These are phyloP conservation scores for Ditylenchus weischeri DNA, from an alignment of 2,888 invertebrate species.

Conservation along the genomic window DNA sequence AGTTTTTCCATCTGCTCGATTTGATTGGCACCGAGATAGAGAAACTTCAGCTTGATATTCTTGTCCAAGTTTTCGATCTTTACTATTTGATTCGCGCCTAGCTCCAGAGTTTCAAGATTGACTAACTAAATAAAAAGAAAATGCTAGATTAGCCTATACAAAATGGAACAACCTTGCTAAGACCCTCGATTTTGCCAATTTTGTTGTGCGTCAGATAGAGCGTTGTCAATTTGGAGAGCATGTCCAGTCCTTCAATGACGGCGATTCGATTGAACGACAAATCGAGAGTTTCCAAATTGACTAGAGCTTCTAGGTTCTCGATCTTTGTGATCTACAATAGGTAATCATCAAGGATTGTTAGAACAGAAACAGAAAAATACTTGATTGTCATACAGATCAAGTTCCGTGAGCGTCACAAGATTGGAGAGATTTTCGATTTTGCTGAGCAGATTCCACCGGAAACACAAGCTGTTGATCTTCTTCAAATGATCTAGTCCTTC, in stretches of 20 bases:
- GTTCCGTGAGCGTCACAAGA: conserved; percentile 72
- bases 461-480: conserved; percentile 69
- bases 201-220: conserved; percentile 64
- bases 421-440: conserved; percentile 84
- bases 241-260: conserved; percentile 60
- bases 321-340: conserved; percentile 66
- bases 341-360: conserved; percentile 2
- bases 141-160: not conserved
- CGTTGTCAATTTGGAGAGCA: conserved; percentile 58
- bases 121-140: conserved; percentile 67
- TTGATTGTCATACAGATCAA: conserved; percentile 96
- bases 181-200: conserved; percentile 60
- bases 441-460: conserved; percentile 92
- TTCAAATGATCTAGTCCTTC: conserved; percentile 43
- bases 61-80: conserved; percentile 81
- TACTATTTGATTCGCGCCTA: conserved; percentile 92
- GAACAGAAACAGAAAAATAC: conserved; percentile 63
- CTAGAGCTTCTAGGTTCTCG: conserved; percentile 80
- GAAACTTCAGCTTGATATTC: conserved; percentile 66
- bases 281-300: conserved; percentile 87
- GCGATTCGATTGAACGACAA: conserved; percentile 82
- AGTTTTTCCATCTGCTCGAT: conserved; percentile 81
- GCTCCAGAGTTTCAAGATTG: conserved; percentile 76
- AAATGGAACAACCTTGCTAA: conserved; percentile 64
- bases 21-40: conserved; percentile 90